These are phyloP conservation scores for Kryphioiulus occultus DNA, from an alignment of 2,888 invertebrate species.

Conservation along the genomic window DNA sequence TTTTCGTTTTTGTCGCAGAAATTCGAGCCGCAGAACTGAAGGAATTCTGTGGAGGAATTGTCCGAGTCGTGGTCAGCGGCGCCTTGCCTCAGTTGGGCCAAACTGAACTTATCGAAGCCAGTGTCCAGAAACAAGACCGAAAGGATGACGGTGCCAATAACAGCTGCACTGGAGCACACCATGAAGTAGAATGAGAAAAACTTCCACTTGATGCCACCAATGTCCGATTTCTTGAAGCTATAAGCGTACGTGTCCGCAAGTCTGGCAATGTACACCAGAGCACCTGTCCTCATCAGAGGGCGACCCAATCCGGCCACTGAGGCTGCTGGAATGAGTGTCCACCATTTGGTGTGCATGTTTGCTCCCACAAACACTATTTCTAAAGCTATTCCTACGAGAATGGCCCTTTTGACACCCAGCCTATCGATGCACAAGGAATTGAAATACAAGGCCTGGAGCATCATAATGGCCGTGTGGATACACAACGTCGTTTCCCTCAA, in stretches of 20 bases:
- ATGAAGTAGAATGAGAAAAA: constrained; percentile 99
- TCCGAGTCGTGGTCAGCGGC: neutral
- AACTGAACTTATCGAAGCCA: constrained; percentile 43
- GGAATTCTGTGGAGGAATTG: neutral
- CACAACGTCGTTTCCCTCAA: constrained; percentile 88
- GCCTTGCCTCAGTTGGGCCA: neutral
- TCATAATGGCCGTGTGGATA: constrained; percentile 90
- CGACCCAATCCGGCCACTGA: constrained; percentile 91
- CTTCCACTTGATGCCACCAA: constrained; percentile 90
- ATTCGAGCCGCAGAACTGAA: constrained; percentile 37
- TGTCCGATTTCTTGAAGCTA: constrained; percentile 58
- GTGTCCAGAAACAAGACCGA: constrained; percentile 64
- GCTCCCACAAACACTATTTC: constrained; percentile 94
- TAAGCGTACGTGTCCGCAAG: constrained; percentile 63
- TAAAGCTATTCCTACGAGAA: constrained; percentile 88
- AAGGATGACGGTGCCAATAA: constrained; percentile 96
- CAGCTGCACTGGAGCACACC: constrained; percentile 96
- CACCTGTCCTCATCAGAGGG: constrained; percentile 97
- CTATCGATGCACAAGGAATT: constrained; percentile 91
- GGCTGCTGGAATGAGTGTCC: constrained; percentile 90
- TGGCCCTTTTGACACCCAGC: constrained; percentile 94
- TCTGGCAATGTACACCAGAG: constrained; percentile 92
- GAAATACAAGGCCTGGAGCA: constrained; percentile 93
- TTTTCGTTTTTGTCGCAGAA: constrained; percentile 37
- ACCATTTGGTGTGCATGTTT: constrained; percentile 85